Evolutionary conservation across 2,888 invertebrate species (phyloP).

Genomic region (Eulithis testata): DNA sequence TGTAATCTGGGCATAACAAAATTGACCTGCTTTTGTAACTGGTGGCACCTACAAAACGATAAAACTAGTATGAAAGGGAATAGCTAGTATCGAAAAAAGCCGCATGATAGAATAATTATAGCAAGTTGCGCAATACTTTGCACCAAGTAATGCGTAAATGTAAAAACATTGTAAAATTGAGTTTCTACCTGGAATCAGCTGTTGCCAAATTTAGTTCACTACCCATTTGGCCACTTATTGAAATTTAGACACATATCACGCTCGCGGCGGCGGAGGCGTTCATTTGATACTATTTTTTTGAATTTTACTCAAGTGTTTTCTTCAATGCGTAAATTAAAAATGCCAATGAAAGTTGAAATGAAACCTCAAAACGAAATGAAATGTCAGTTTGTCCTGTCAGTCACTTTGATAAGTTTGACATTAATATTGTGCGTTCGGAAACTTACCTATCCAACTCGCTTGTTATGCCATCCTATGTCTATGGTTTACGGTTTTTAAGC

Average conservation of each 20-base stretch:
- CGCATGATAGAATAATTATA: slow-evolving; percentile 53
- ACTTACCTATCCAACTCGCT: background rate
- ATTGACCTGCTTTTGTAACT: slow-evolving; percentile 28
- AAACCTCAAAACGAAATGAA: slow-evolving; percentile 11
- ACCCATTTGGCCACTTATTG: slow-evolving; percentile 72
- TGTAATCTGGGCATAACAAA: slow-evolving; percentile 41
- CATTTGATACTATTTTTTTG: slow-evolving; percentile 30
- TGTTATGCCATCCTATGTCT: background rate
- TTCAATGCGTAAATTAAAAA: slow-evolving; percentile 44
- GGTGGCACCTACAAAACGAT: slow-evolving; percentile 35
- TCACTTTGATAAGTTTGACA: slow-evolving; percentile 6
- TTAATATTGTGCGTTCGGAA: slow-evolving; percentile 7
- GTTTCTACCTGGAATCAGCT: slow-evolving; percentile 68
- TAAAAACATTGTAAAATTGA: slow-evolving; percentile 32
- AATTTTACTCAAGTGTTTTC: slow-evolving; percentile 34
- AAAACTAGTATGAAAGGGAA: slow-evolving; percentile 13
- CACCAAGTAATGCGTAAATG: slow-evolving; percentile 38
- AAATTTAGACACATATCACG: slow-evolving; percentile 72
- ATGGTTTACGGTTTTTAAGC: too few relatives aligned
- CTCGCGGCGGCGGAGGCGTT: slow-evolving; percentile 13
- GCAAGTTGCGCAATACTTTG: slow-evolving; percentile 65
- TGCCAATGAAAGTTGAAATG: slow-evolving; percentile 34
- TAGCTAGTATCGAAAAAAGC: slow-evolving; percentile 18
- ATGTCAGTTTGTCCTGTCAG: background rate
- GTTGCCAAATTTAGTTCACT: slow-evolving; percentile 71